These are phyloP conservation scores for Drosophila nebulosa DNA, from an alignment of 1,140 invertebrate genomes.

Conservation along the genomic window DNA sequence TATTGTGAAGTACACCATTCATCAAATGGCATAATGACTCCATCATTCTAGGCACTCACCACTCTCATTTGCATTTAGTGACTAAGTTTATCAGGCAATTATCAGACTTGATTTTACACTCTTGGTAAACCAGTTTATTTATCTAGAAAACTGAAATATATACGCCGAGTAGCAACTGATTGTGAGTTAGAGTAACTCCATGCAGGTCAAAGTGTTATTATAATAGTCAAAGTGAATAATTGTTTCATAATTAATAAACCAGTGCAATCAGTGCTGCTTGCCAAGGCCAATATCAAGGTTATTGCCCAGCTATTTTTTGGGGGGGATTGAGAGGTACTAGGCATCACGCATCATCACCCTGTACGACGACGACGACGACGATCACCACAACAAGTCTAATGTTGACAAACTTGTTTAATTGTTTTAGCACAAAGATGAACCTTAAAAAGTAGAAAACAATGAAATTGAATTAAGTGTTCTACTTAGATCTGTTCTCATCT, in stretches of 20 bases:
- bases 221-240: constrained; percentile 8
- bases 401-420: constrained; percentile 58
- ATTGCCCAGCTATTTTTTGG: constrained; percentile 11
- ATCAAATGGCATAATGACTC: background rate
- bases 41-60: background rate
- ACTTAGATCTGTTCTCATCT: constrained; percentile 26
- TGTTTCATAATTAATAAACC: background rate
- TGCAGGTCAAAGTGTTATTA: background rate
- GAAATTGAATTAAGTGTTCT: constrained; percentile 40
- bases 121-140: constrained; percentile 45
- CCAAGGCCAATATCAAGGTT: constrained; percentile 20
- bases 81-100: background rate
- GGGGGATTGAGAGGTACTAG: background rate
- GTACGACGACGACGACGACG: constrained; percentile 23
- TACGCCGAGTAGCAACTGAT: background rate
- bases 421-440: constrained; percentile 37
- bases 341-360: constrained; percentile 40
- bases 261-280: background rate
- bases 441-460: constrained; percentile 35
- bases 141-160: constrained; percentile 30
- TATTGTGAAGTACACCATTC: background rate
- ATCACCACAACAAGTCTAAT: constrained; percentile 50
- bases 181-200: background rate
- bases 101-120: constrained; percentile 16
- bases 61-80: constrained; percentile 13